These are phyloP conservation scores for Mungos mungo DNA, from an alignment of 2,113 vertebrate species.

Conservation along the genomic window DNA sequence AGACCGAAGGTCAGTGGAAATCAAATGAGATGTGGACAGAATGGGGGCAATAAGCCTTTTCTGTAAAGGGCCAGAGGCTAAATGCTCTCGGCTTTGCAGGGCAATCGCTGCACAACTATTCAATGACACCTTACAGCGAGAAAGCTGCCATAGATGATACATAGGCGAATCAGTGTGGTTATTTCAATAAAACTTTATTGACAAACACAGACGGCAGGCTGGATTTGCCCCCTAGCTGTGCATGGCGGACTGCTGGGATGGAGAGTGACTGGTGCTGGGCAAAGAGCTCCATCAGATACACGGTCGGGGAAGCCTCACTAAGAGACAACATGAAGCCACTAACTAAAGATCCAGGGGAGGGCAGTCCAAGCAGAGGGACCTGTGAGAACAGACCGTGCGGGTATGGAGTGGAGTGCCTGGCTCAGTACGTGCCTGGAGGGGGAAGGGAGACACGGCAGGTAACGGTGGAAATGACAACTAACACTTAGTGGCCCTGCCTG, in stretches of 20 bases:
- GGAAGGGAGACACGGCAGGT: neutral
- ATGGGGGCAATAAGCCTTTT: neutral
- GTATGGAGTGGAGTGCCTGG: too few species aligned
- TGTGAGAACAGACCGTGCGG: neutral
- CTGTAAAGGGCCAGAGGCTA: neutral
- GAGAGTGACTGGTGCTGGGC: neutral
- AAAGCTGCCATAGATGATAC: neutral
- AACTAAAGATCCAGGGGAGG: neutral
- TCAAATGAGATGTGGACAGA: neutral
- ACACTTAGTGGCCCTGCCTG: rapidly evolving
- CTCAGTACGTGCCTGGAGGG: too few species aligned
- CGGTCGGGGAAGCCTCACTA: neutral
- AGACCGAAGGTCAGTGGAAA: neutral
- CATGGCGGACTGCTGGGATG: neutral
- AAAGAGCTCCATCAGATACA: neutral
- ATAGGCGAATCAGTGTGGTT: neutral
- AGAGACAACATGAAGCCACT: neutral
- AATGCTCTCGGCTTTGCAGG: neutral
- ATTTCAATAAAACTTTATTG: neutral
- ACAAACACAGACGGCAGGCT: neutral
- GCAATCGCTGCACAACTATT: too few species aligned
- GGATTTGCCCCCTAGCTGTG: neutral
- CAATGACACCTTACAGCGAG: neutral
- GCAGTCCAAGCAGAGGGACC: too few species aligned
- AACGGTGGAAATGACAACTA: neutral